Percentiles rank a stretch among this genome's conserved stretches.
Conservation (phyloP, 2,113 vertebrate genomes). For the Ardeotis arabs region DNA sequence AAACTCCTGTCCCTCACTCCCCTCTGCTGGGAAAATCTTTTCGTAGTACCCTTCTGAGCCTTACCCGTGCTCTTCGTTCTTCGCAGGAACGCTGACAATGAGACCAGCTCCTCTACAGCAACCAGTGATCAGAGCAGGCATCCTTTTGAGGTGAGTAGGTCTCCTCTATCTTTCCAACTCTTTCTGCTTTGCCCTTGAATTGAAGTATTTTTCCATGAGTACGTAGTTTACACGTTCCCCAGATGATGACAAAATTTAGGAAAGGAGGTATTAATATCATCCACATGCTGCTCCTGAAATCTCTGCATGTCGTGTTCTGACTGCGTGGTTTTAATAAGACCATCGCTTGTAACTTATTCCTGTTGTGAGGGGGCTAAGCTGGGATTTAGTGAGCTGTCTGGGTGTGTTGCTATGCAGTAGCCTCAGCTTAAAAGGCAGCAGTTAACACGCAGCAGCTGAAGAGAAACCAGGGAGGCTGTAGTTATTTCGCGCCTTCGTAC, state of each 20-base stretch:
- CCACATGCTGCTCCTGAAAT: background rate
- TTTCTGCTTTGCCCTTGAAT: background rate
- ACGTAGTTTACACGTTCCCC: rapidly evolving
- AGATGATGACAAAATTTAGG: background rate
- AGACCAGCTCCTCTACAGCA: constrained; percentile 80
- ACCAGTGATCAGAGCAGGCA: constrained; percentile 85
- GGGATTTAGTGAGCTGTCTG: background rate
- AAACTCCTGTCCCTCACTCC: background rate
- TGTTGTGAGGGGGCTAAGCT: background rate
- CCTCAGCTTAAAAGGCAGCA: background rate
- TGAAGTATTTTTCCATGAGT: background rate
- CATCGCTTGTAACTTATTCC: background rate
- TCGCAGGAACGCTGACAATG: constrained; percentile 84
- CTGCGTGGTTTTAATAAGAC: background rate
- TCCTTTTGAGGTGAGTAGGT: constrained; percentile 81
- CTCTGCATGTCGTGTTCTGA: background rate
- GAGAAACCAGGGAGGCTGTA: background rate
- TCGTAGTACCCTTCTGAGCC: background rate
- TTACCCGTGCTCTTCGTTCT: background rate
- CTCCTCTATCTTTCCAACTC: background rate
- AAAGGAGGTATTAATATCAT: background rate
- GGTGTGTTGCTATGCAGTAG: background rate
- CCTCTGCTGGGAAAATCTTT: background rate
- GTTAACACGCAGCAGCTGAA: background rate
- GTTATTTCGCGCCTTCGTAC: background rate